Percentiles rank a stretch among this genome's conserved stretches.
phyloP scores from a whole-genome alignment of 1,140 invertebrate species.

The Bombus consobrinus region DNA sequence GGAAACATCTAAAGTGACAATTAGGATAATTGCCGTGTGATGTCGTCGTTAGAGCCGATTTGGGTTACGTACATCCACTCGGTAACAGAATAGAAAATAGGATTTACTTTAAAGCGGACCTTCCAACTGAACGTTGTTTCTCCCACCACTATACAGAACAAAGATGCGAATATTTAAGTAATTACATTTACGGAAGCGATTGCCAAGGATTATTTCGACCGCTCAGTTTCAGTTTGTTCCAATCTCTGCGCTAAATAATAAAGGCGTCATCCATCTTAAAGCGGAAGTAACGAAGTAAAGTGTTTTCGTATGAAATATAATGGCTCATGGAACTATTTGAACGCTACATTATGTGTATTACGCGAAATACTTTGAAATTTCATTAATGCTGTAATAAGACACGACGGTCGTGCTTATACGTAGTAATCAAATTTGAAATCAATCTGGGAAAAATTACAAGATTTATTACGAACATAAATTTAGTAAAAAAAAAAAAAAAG shows the following conservation, averaged over 20 bases:
- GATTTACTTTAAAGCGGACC: conserved; percentile 22
- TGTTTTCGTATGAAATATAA: not conserved
- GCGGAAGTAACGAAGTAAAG: not conserved
- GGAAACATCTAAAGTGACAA: conserved; percentile 10
- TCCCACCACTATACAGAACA: too few relatives aligned
- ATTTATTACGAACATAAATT: too few relatives aligned
- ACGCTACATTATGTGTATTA: not conserved
- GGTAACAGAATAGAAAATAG: conserved; percentile 27
- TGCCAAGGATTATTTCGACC: not conserved
- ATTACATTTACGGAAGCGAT: not conserved
- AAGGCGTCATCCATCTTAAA: not conserved
- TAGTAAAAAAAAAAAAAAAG: too few relatives aligned
- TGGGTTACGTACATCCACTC: conserved; percentile 23
- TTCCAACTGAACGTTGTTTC: not conserved
- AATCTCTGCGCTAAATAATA: too few relatives aligned
- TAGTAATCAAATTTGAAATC: too few relatives aligned
- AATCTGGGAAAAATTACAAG: too few relatives aligned
- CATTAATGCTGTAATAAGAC: not conserved
- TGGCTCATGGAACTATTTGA: not conserved
- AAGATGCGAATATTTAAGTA: not conserved
- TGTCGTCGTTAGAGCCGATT: conserved; percentile 22
- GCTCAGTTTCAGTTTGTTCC: not conserved
- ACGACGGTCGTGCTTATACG: too few relatives aligned
- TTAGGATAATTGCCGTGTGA: conserved; percentile 28
- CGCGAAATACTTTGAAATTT: not conserved